These are phyloP conservation scores for Vidua chalybeata DNA, from an alignment of 2,113 vertebrate species.

Conservation along the genomic window DNA sequence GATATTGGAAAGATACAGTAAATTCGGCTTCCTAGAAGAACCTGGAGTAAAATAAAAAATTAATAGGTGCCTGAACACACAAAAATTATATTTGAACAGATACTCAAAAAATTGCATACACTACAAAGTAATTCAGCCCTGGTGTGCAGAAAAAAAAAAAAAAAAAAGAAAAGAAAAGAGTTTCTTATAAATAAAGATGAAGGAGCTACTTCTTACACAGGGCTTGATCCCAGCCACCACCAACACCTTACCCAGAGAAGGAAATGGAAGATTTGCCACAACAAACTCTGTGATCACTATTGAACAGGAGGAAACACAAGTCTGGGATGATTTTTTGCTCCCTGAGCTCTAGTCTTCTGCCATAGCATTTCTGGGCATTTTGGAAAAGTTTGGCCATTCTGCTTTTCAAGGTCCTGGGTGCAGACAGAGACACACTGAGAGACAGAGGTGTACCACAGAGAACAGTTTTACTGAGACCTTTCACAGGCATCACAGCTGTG, in stretches of 20 bases:
- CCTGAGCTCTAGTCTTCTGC: not conserved
- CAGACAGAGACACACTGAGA: not conserved
- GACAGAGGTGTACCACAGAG: not conserved
- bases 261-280: not conserved
- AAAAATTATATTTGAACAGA: rapidly evolving
- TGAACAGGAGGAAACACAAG: not conserved
- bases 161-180: not conserved
- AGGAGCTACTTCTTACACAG: not conserved
- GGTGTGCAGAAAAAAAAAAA: not conserved
- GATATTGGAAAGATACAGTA: rapidly evolving
- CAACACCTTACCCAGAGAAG: not conserved
- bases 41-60: not conserved
- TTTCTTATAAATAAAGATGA: not conserved
- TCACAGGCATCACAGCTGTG: not conserved
- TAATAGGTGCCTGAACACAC: not conserved
- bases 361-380: not conserved
- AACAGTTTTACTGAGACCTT: not conserved
- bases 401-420: not conserved
- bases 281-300: not conserved
- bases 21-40: not conserved
- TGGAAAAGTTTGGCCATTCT: not conserved
- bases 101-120: rapidly evolving
- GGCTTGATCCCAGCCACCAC: not conserved
- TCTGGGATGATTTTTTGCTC: not conserved
- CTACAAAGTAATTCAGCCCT: not conserved